phyloP scores from a whole-genome alignment of 2,797 vertebrate genomes.

The Gorsachius magnificus region DNA sequence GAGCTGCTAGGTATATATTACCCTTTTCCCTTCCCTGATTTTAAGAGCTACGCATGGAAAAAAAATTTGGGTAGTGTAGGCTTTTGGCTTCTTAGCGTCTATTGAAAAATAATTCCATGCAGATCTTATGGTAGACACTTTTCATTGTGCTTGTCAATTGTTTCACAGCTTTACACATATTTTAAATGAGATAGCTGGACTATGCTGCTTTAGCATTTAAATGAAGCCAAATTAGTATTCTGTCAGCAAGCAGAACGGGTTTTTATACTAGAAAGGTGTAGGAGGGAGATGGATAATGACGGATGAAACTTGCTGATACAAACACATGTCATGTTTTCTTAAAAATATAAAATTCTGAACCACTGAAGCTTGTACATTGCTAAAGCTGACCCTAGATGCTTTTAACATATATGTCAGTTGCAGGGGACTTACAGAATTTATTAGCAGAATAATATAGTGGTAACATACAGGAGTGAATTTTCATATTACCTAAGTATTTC shows the following conservation, averaged over 20 bases:
- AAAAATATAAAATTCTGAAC: slow-evolving; percentile 35
- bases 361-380: background rate
- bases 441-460: background rate
- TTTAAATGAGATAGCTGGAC: slow-evolving; percentile 48
- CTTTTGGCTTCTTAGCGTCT: background rate
- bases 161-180: slow-evolving; percentile 45
- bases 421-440: background rate
- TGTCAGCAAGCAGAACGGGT: slow-evolving; percentile 48
- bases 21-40: background rate
- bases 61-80: background rate
- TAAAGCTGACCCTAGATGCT: background rate
- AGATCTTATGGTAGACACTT: background rate
- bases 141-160: slow-evolving; percentile 40
- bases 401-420: background rate
- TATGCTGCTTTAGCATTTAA: slow-evolving; percentile 55
- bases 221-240: slow-evolving; percentile 67
- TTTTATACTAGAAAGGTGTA: slow-evolving; percentile 53
- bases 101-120: slow-evolving; percentile 4
- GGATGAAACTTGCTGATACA: slow-evolving; percentile 60
- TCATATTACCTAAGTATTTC: background rate
- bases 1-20: background rate
- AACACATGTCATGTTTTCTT: slow-evolving; percentile 44
- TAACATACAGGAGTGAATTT: background rate
- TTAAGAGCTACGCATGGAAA: background rate
- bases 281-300: slow-evolving; percentile 53